Conservation (phyloP, 2,797 vertebrate species). For the Rhadinocentrus ornatus region DNA sequence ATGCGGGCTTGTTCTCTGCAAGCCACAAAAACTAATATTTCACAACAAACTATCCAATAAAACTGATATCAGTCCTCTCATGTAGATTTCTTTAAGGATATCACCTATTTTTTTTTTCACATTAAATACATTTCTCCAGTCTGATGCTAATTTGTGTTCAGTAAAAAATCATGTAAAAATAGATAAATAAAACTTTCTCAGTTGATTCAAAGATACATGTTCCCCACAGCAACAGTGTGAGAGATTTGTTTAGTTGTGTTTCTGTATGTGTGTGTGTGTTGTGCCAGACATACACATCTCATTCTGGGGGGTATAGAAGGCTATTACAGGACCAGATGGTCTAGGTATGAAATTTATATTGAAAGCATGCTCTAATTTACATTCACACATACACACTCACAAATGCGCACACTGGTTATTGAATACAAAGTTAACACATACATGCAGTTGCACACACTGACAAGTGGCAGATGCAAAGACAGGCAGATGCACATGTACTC, state of each 20-base stretch:
- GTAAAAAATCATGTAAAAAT: background rate
- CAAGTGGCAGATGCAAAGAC: conserved; percentile 16
- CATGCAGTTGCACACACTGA: conserved; percentile 20
- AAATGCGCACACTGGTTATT: conserved; percentile 46
- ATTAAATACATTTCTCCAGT: background rate
- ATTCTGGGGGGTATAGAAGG: conserved; percentile 69
- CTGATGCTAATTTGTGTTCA: background rate
- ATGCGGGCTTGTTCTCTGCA: too few relatives aligned
- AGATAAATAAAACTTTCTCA: background rate
- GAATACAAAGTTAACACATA: conserved; percentile 58
- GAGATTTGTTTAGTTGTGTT: background rate
- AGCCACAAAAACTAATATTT: too few relatives aligned
- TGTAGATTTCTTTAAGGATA: background rate
- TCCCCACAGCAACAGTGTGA: background rate
- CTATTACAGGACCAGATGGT: conserved; percentile 76
- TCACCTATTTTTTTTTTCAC: background rate
- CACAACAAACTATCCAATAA: too few relatives aligned
- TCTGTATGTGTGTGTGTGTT: conserved; percentile 8
- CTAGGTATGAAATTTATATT: conserved; percentile 62
- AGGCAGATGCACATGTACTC: conserved; percentile 7
- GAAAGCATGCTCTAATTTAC: conserved; percentile 46
- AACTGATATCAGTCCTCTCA: background rate
- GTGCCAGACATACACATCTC: conserved; percentile 62
- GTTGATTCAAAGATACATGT: background rate
- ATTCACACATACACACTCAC: conserved; percentile 35